Percentiles rank a stretch among this genome's conserved stretches.
phyloP scores from a whole-genome alignment of 2,888 invertebrate genomes.

The Drosophila borborema region DNA sequence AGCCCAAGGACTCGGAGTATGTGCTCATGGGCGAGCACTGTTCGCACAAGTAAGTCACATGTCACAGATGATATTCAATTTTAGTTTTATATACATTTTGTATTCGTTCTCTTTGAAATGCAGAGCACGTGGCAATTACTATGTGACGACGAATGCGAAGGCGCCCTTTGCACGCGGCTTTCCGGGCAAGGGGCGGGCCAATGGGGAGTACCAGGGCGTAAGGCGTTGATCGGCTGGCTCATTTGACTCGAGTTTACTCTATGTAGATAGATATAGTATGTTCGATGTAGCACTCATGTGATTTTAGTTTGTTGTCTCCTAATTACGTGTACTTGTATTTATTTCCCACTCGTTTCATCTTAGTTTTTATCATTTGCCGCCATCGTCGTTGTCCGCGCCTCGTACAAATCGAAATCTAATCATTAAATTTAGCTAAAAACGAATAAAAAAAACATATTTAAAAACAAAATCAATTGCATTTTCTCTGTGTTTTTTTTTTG shows the following conservation, averaged over 20 bases:
- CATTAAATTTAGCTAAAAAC: constrained; percentile 54
- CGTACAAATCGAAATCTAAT: constrained; percentile 76
- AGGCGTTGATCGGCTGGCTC: constrained; percentile 59
- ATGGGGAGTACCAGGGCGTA: constrained; percentile 83
- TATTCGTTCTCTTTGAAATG: constrained; percentile 19
- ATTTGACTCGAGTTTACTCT: neutral
- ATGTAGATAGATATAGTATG: neutral
- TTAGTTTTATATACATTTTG: neutral
- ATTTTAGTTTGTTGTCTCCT: constrained; percentile 76
- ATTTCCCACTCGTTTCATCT: constrained; percentile 55
- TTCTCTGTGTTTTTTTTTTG: constrained; percentile 33
- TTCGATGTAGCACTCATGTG: constrained; percentile 68
- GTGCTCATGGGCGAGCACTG: constrained; percentile 95
- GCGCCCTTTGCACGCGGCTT: constrained; percentile 94
- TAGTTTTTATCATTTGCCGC: constrained; percentile 52
- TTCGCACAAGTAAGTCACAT: constrained; percentile 88
- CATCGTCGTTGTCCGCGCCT: constrained; percentile 61
- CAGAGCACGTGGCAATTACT: constrained; percentile 94
- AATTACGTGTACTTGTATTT: constrained; percentile 59
- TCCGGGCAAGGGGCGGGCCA: constrained; percentile 87
- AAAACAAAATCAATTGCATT: neutral
- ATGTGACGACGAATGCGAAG: constrained; percentile 93
- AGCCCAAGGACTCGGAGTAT: constrained; percentile 91
- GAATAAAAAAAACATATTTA: constrained; percentile 6
- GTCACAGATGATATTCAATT: neutral